phyloP scores from a whole-genome alignment of 2,113 vertebrate species.

The Eublepharis macularius region DNA sequence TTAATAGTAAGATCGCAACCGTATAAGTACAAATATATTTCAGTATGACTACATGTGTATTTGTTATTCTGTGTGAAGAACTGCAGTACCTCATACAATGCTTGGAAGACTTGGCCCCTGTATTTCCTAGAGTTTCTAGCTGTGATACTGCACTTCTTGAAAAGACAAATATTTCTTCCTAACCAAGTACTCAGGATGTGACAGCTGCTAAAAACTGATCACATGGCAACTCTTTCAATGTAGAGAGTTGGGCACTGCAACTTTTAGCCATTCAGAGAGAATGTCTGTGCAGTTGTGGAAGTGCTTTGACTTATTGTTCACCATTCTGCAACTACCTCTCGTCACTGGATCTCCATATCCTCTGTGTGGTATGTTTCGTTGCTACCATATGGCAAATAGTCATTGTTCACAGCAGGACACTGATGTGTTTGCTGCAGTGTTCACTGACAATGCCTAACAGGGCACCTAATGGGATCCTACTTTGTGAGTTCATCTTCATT shows the following conservation, averaged over 20 bases:
- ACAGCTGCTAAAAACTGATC: background rate
- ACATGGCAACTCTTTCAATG: background rate
- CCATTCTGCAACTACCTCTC: too few relatives aligned
- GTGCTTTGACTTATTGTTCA: too few relatives aligned
- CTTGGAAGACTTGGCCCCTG: background rate
- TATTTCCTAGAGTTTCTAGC: background rate
- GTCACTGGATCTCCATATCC: background rate
- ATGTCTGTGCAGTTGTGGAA: background rate
- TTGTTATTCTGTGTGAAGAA: fast-evolving
- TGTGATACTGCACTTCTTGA: background rate
- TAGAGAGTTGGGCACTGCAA: background rate
- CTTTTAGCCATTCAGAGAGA: background rate
- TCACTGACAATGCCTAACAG: background rate
- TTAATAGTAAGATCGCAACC: background rate
- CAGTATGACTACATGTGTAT: background rate
- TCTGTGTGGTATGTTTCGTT: background rate
- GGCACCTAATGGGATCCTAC: background rate
- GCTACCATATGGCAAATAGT: background rate
- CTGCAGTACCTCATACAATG: background rate
- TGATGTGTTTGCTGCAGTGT: background rate
- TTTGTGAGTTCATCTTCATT: background rate
- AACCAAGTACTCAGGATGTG: background rate
- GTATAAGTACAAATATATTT: background rate
- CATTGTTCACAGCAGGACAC: background rate
- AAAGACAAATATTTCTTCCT: background rate